Evolutionary conservation across 2,113 vertebrate species (phyloP).

Genomic region (Pseudonaja textilis): DNA sequence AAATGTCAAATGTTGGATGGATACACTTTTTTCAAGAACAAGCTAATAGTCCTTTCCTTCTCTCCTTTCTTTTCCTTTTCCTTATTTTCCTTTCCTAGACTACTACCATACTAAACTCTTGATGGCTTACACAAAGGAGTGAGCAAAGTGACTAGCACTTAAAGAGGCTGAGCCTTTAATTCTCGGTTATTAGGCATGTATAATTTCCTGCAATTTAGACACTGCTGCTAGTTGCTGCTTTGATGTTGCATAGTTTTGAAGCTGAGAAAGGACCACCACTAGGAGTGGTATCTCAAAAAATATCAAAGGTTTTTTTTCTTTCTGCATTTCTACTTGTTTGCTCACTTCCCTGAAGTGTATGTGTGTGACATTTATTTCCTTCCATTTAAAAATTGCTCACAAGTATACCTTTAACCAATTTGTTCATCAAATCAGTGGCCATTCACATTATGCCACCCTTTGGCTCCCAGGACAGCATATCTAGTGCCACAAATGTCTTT

Average conservation of each 20-base stretch:
- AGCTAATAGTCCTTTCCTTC: not conserved
- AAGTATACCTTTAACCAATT: not conserved
- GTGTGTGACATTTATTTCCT: not conserved
- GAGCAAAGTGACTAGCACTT: slow-evolving; percentile 13
- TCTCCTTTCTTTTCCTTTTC: not conserved
- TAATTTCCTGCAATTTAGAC: slow-evolving; percentile 36
- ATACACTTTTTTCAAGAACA: not conserved
- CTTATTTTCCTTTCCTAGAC: not conserved
- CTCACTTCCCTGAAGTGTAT: not conserved
- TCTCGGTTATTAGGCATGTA: not conserved
- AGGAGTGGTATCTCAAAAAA: not conserved
- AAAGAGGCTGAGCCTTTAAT: not conserved
- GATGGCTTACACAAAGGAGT: not conserved
- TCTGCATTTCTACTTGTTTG: slow-evolving; percentile 18
- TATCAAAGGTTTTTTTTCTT: not conserved
- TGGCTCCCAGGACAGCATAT: rapidly evolving
- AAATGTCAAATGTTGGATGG: not conserved
- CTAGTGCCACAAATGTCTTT: rapidly evolving
- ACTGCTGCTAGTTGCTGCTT: not conserved
- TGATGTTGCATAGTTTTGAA: slow-evolving; percentile 12
- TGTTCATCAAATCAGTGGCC: not conserved
- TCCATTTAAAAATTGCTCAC: not conserved
- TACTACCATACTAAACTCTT: not conserved
- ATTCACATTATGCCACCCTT: rapidly evolving
- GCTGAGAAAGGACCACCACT: slow-evolving; percentile 2